A percentile compares a stretch with the other conserved stretches of the same genome.
Conservation (phyloP, 2,797 vertebrate genomes). For the Acestrorhynchus altus region DNA sequence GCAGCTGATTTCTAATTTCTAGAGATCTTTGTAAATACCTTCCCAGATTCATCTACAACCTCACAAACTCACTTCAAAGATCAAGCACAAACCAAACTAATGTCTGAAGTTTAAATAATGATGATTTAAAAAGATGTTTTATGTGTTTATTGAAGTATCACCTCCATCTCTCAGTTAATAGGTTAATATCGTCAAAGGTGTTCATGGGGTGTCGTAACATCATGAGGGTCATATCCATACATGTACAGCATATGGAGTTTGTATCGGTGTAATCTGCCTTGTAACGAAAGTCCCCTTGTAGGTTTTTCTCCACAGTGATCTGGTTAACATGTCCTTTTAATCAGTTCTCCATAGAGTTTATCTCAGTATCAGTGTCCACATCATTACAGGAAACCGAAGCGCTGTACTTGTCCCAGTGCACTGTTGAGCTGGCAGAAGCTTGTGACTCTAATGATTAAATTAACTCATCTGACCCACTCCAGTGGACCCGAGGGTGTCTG, state of each 20-base stretch:
- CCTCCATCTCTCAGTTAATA: neutral
- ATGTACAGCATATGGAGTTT: slow-evolving; percentile 8
- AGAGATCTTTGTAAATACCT: too few species aligned
- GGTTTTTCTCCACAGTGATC: neutral
- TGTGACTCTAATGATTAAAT: slow-evolving; percentile 31
- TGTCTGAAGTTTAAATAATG: too few species aligned
- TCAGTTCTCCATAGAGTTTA: neutral
- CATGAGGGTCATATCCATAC: too few species aligned
- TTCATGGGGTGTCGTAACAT: too few species aligned
- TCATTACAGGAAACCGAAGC: slow-evolving; percentile 1
- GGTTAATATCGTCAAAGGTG: too few species aligned
- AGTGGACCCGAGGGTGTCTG: slow-evolving; percentile 19
- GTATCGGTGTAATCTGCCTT: neutral
- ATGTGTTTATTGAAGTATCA: too few species aligned
- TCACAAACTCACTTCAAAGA: too few species aligned
- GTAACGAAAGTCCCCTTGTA: neutral
- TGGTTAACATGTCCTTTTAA: slow-evolving; percentile 13
- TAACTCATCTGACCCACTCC: slow-evolving; percentile 36
- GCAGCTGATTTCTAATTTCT: too few species aligned
- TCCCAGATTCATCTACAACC: too few species aligned
- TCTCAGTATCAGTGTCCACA: slow-evolving; percentile 22
- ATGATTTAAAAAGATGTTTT: too few species aligned
- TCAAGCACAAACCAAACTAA: too few species aligned
- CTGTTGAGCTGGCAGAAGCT: neutral
- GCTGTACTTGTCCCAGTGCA: neutral